Conservation (phyloP, 2,113 vertebrate genomes). For the Carassius carassius region DNA sequence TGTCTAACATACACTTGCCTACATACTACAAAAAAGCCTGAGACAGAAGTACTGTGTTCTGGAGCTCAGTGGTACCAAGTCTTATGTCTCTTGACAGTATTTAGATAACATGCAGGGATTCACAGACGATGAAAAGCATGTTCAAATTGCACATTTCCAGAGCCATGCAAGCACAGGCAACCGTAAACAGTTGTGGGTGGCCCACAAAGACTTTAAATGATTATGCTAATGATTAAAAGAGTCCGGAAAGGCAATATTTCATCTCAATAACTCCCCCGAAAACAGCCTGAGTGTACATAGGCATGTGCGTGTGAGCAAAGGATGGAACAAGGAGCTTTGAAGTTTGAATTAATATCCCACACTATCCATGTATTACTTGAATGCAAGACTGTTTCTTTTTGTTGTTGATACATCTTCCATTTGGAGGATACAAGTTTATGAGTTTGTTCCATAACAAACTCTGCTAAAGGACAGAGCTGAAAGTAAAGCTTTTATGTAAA, state of each 20-base stretch:
- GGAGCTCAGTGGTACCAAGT: constrained; percentile 39
- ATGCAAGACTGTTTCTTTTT: background rate
- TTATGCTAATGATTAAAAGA: constrained; percentile 55
- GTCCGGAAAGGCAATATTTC: constrained; percentile 44
- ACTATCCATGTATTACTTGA: constrained; percentile 6
- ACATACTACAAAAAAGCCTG: constrained; percentile 27
- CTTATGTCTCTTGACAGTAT: constrained; percentile 62
- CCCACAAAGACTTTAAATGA: constrained; percentile 52
- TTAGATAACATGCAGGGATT: constrained; percentile 62
- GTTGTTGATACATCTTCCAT: background rate
- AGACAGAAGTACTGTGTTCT: constrained; percentile 12
- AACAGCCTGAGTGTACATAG: constrained; percentile 13
- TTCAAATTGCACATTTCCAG: constrained; percentile 55
- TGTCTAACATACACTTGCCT: constrained; percentile 11
- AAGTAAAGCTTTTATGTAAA: background rate
- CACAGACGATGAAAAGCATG: constrained; percentile 60
- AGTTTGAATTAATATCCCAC: constrained; percentile 22
- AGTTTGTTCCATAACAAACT: background rate
- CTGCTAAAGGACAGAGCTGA: background rate
- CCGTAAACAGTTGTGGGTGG: constrained; percentile 57
- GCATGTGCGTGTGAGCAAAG: constrained; percentile 16
- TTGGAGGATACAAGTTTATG: background rate
- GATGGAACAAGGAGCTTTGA: constrained; percentile 5
- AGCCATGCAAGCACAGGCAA: constrained; percentile 34
- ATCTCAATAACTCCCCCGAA: constrained; percentile 31